phyloP scores from a whole-genome alignment of 1,140 invertebrate species.

The Bombus pyrosoma region DNA sequence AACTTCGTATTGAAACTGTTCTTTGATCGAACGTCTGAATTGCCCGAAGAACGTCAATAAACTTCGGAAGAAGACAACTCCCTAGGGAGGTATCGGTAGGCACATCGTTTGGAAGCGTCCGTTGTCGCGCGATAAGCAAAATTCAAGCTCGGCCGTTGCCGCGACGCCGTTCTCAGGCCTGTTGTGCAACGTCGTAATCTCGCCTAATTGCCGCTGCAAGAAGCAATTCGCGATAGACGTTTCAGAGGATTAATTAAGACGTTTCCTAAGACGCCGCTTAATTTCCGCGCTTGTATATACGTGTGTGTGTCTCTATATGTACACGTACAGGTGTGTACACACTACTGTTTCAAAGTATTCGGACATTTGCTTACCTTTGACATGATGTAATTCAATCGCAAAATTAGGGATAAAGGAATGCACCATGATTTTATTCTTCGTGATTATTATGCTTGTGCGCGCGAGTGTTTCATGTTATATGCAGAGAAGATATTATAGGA shows the following conservation, averaged over 20 bases:
- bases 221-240: slow-evolving; percentile 68
- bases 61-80: background rate
- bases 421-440: background rate
- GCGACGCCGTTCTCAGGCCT: slow-evolving; percentile 57
- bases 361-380: background rate
- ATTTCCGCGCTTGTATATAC: slow-evolving; percentile 22
- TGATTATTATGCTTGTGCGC: background rate
- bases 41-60: background rate
- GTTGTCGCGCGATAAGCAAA: slow-evolving; percentile 60
- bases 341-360: background rate
- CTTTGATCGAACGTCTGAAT: background rate
- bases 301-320: background rate
- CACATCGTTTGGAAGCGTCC: background rate
- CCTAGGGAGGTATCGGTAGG: background rate
- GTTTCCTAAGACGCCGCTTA: slow-evolving; percentile 60
- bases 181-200: slow-evolving; percentile 68
- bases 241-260: slow-evolving; percentile 68
- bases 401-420: background rate
- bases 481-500: too few relatives aligned
- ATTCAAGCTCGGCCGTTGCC: slow-evolving; percentile 52
- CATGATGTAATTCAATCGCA: background rate
- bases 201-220: slow-evolving; percentile 64
- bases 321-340: background rate
- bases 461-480: too few relatives aligned
- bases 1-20: background rate